A percentile compares a stretch with the other conserved stretches of the same genome.
These are phyloP conservation scores for Ctenomys sociabilis DNA, from an alignment of 2,113 vertebrate genomes.

Conservation along the genomic window DNA sequence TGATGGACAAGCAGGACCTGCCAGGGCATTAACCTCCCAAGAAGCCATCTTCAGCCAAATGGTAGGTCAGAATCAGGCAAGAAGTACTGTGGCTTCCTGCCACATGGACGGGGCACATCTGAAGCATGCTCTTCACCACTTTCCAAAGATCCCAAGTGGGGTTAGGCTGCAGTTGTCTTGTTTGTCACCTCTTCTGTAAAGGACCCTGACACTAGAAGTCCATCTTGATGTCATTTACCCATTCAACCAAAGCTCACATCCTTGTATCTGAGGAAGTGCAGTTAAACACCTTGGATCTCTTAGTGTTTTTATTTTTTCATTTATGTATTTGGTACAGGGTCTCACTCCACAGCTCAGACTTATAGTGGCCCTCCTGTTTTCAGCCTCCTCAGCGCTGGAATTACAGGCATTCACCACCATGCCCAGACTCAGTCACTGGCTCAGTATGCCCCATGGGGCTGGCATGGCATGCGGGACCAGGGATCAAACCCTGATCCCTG, in stretches of 20 bases:
- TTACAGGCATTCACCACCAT: too few relatives aligned
- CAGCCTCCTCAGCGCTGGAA: too few relatives aligned
- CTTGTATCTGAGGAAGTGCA: neutral
- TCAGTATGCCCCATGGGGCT: too few relatives aligned
- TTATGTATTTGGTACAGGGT: too few relatives aligned
- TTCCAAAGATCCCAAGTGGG: neutral
- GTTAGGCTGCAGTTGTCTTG: too few relatives aligned
- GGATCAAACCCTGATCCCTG: too few relatives aligned
- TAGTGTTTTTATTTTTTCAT: too few relatives aligned
- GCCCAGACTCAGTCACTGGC: too few relatives aligned
- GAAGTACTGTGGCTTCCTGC: neutral
- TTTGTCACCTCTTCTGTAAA: neutral
- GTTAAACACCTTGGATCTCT: neutral
- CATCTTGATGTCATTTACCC: neutral
- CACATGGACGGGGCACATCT: neutral
- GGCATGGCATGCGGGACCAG: too few relatives aligned
- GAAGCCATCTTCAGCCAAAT: neutral
- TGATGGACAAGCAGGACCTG: neutral
- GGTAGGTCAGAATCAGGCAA: neutral
- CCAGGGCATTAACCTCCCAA: neutral
- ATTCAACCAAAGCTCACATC: neutral
- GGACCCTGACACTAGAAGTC: too few relatives aligned
- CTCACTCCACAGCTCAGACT: too few relatives aligned
- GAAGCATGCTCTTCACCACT: accelerated
- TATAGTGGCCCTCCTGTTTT: too few relatives aligned